A percentile compares a stretch with the other conserved stretches of the same genome.
Conservation (phyloP, 2,888 invertebrate species). For the Drosophila greeni region DNA sequence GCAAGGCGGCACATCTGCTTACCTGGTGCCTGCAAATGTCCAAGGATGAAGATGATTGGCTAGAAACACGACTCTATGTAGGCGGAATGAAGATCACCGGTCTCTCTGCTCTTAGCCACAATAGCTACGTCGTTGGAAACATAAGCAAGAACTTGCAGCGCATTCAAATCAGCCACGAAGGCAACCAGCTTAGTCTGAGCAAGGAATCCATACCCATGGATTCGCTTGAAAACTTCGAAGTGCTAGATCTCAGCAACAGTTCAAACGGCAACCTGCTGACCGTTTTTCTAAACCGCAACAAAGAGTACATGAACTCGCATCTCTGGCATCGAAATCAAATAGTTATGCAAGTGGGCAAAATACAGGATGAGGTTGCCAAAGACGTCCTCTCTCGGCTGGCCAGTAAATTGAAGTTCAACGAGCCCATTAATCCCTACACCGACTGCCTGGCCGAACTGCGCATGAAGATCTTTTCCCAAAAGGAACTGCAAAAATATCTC, state of each 20-base stretch:
- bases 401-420: neutral
- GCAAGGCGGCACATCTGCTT: constrained; percentile 71
- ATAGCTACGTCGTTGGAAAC: constrained; percentile 64
- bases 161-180: constrained; percentile 50
- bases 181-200: constrained; percentile 39
- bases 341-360: constrained; percentile 37
- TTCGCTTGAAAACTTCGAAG: constrained; percentile 58
- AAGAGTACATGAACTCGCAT: constrained; percentile 51
- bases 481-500: constrained; percentile 31
- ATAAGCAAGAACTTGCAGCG: constrained; percentile 53
- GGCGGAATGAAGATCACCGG: constrained; percentile 74
- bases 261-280: constrained; percentile 64
- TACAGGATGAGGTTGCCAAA: constrained; percentile 16
- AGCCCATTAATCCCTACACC: constrained; percentile 37
- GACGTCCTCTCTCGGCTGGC: constrained; percentile 33
- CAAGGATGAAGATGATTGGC: constrained; percentile 35
- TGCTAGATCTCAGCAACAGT: constrained; percentile 66
- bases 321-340: constrained; percentile 14
- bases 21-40: constrained; percentile 50
- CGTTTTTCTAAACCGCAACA: constrained; percentile 63
- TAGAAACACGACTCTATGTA: constrained; percentile 52
- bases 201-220: constrained; percentile 37
- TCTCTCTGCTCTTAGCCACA: constrained; percentile 52
- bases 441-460: constrained; percentile 71
- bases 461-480: constrained; percentile 60